A percentile compares a stretch with the other conserved stretches of the same genome.
phyloP scores from a whole-genome alignment of 2,888 invertebrate species.

The Nomada flava region DNA sequence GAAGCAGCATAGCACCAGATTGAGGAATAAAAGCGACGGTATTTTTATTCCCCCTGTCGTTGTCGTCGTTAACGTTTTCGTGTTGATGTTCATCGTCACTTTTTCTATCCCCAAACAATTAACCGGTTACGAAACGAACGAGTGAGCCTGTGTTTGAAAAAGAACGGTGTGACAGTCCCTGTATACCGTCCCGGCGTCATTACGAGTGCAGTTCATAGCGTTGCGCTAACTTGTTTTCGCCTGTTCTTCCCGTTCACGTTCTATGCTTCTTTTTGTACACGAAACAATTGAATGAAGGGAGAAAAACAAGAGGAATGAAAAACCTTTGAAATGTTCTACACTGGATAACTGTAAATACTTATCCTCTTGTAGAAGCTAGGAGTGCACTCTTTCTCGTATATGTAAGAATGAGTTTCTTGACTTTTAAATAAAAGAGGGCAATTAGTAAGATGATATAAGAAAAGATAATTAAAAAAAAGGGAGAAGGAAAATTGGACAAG shows the following conservation, averaged over 20 bases:
- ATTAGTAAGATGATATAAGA: too few species aligned
- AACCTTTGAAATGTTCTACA: constrained; percentile 1
- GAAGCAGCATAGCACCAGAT: constrained; percentile 12
- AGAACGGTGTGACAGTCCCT: constrained; percentile 49
- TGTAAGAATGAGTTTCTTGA: not conserved
- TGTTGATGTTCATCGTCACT: constrained; percentile 71
- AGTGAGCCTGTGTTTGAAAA: constrained; percentile 19
- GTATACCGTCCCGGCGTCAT: constrained; percentile 61
- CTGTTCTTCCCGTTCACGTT: constrained; percentile 22
- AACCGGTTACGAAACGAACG: constrained; percentile 28
- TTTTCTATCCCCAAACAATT: constrained; percentile 59
- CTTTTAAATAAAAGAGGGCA: not conserved
- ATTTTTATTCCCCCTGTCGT: constrained; percentile 45
- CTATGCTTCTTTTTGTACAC: constrained; percentile 1
- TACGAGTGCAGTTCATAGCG: constrained; percentile 27
- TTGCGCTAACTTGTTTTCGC: constrained; percentile 33
- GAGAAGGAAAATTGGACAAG: not conserved
- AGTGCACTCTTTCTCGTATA: not conserved
- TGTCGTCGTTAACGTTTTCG: constrained; percentile 61
- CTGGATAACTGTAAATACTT: constrained; percentile 27
- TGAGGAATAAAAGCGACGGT: constrained; percentile 28
- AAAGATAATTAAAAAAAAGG: not conserved
- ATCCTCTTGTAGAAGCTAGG: not conserved
- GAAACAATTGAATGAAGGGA: not conserved
- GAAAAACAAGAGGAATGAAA: not conserved